A percentile compares a stretch with the other conserved stretches of the same genome.
Conservation (phyloP, 2,797 vertebrate genomes). For the Caiman crocodilus region DNA sequence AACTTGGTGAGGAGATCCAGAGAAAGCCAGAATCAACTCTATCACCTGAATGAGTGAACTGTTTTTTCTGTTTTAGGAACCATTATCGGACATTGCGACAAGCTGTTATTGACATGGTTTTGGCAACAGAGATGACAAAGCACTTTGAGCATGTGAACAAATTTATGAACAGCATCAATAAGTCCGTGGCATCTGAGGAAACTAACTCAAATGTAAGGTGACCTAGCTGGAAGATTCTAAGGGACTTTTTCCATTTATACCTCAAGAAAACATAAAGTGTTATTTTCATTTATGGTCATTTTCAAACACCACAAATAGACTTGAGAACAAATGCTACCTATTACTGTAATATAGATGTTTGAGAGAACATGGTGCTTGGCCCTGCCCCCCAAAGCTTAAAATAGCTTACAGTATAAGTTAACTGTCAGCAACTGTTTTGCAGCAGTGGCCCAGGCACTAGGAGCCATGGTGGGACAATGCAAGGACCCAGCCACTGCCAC, state of each 20-base stretch:
- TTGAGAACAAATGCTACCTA: neutral
- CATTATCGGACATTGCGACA: constrained; percentile 85
- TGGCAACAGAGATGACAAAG: constrained; percentile 88
- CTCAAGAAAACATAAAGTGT: neutral
- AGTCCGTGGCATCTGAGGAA: constrained; percentile 81
- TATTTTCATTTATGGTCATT: neutral
- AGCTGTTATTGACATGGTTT: constrained; percentile 88
- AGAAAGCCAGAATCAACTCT: neutral
- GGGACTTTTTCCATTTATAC: neutral
- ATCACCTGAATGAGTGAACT: neutral
- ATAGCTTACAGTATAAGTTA: neutral
- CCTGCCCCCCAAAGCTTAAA: neutral
- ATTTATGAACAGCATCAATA: constrained; percentile 89
- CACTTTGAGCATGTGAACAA: constrained; percentile 89
- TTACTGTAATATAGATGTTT: neutral
- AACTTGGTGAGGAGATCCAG: fast-evolving
- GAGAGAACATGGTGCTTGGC: neutral
- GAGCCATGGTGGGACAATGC: too few relatives aligned
- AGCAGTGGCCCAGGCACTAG: too few relatives aligned
- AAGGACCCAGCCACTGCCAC: too few relatives aligned
- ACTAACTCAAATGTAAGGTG: constrained; percentile 59
- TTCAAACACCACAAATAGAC: neutral
- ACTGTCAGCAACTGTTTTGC: neutral
- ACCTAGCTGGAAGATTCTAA: neutral
- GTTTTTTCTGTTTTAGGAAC: constrained; percentile 76